These are phyloP conservation scores for Leptura quadrifasciata DNA, from an alignment of 2,888 invertebrate genomes.

Conservation along the genomic window DNA sequence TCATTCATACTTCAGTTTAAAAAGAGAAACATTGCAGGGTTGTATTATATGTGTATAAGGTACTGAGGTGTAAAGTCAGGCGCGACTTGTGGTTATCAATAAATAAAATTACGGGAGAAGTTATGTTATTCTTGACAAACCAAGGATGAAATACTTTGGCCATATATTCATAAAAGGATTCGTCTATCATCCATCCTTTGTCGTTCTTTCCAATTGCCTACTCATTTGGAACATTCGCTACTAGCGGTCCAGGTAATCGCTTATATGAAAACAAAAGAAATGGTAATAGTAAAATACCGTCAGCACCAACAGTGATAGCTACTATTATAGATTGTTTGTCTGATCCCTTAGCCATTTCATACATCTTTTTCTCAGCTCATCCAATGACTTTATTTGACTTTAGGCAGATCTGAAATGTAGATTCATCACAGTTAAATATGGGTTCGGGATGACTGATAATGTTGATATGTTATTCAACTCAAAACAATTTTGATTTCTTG, in stretches of 20 bases:
- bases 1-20: not conserved
- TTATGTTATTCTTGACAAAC: not conserved
- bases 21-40: not conserved
- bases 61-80: not conserved
- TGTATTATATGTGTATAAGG: constrained; percentile 3
- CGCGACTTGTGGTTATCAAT: constrained; percentile 6
- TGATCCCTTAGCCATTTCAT: constrained; percentile 1
- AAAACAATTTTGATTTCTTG: too few relatives aligned
- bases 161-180: constrained; percentile 10
- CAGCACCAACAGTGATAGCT: not conserved
- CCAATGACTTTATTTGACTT: too few relatives aligned
- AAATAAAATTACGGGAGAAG: constrained; percentile 15
- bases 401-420: too few relatives aligned
- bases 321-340: constrained; percentile 16
- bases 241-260: not conserved
- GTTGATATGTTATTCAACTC: too few relatives aligned
- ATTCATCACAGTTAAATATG: too few relatives aligned
- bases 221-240: not conserved
- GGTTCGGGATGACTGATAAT: too few relatives aligned
- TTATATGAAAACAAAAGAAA: not conserved
- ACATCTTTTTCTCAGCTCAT: constrained; percentile 28
- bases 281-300: not conserved
- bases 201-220: constrained; percentile 16
- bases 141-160: constrained; percentile 15
- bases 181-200: constrained; percentile 25